phyloP scores from a whole-genome alignment of 2,113 vertebrate genomes.

The Fregetta grallaria region DNA sequence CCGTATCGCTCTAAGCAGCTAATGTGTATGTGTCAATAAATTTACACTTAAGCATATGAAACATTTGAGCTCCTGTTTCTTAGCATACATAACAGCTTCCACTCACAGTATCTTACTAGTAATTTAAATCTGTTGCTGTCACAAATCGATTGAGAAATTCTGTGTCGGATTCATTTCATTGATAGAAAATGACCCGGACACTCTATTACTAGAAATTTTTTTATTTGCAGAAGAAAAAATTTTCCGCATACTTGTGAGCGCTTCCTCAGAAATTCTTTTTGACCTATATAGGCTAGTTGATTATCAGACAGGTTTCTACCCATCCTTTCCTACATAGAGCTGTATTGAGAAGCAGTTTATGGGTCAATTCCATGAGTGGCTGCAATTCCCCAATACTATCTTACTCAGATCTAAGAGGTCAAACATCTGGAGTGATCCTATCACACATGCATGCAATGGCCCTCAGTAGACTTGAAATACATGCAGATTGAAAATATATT shows the following conservation, averaged over 20 bases:
- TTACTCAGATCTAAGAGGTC: neutral
- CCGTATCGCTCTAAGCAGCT: neutral
- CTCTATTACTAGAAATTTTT: neutral
- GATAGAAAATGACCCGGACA: neutral
- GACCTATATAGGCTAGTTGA: neutral
- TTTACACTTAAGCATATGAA: neutral
- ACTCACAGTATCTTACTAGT: neutral
- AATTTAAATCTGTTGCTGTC: neutral
- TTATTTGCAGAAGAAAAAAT: neutral
- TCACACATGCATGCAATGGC: neutral
- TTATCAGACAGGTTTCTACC: neutral
- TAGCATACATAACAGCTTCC: neutral
- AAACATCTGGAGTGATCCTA: neutral
- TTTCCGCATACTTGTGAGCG: accelerated
- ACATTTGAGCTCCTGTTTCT: neutral
- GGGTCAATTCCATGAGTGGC: neutral
- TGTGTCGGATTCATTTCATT: neutral
- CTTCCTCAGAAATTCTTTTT: neutral
- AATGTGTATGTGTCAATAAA: neutral
- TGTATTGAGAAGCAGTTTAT: neutral
- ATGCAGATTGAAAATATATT: neutral
- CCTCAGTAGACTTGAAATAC: neutral
- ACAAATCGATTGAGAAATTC: neutral
- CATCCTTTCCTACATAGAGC: neutral
- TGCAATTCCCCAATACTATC: neutral